Conservation (phyloP, 1,140 invertebrate species). For the Grapholita molesta region DNA sequence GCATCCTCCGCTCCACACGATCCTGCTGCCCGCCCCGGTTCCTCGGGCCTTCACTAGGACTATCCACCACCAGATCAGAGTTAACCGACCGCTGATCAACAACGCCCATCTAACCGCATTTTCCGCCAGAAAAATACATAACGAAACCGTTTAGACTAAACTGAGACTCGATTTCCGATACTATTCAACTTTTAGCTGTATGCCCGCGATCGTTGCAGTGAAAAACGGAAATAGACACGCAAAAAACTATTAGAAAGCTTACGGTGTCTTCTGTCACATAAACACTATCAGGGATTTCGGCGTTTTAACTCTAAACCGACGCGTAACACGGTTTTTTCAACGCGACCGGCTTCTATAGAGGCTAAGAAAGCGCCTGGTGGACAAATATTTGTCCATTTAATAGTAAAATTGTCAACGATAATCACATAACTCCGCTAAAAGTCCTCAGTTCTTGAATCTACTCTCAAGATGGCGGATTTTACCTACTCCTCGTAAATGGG, state of each 20-base stretch:
- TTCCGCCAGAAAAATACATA: conserved; percentile 67
- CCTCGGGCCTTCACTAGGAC: conserved; percentile 53
- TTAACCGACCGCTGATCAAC: conserved; percentile 54
- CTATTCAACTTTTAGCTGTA: conserved; percentile 72
- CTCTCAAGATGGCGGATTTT: conserved; percentile 79
- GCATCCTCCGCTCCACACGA: conserved; percentile 59
- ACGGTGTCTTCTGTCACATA: conserved; percentile 77
- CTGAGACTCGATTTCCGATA: conserved; percentile 43
- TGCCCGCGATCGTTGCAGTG: conserved; percentile 69
- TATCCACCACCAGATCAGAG: conserved; percentile 32
- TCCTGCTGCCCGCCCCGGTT: conserved; percentile 47
- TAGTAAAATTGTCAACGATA: conserved; percentile 71
- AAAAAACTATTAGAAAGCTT: conserved; percentile 78
- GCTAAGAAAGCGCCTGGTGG: conserved; percentile 43
- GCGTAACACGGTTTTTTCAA: conserved; percentile 52
- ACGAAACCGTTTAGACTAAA: conserved; percentile 39
- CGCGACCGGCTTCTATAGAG: conserved; percentile 44
- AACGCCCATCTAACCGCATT: conserved; percentile 75
- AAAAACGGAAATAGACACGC: conserved; percentile 76
- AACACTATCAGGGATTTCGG: conserved; percentile 75
- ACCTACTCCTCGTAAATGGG: conserved; percentile 77
- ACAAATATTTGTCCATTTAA: conserved; percentile 65
- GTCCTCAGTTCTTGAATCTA: conserved; percentile 76
- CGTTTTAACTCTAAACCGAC: conserved; percentile 56
- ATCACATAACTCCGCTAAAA: conserved; percentile 72